These are phyloP conservation scores for Scaptodrosophila lebanonensis DNA, from an alignment of 1,140 invertebrate genomes.

Conservation along the genomic window DNA sequence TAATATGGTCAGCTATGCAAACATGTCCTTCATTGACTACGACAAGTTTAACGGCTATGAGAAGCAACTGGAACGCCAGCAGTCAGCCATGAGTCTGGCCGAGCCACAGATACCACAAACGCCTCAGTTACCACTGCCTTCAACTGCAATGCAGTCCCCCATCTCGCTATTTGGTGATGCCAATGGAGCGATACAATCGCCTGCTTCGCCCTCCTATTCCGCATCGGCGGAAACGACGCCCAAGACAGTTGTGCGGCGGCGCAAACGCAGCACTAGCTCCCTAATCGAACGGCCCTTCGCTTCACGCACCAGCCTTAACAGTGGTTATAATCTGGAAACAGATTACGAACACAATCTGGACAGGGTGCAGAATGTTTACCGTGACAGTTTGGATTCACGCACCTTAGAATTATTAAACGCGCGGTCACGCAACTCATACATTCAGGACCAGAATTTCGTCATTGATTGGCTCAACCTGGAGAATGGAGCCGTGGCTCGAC, in stretches of 20 bases:
- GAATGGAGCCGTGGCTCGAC: slow-evolving; percentile 34
- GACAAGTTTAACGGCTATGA: slow-evolving; percentile 76
- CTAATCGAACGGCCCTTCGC: slow-evolving; percentile 22
- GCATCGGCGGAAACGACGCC: slow-evolving; percentile 38
- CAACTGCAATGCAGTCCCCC: slow-evolving; percentile 16
- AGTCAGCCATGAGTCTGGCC: slow-evolving; percentile 60
- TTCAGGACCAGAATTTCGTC: slow-evolving; percentile 49
- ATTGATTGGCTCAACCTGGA: slow-evolving; percentile 65
- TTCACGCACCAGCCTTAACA: slow-evolving; percentile 39
- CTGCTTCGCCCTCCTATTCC: slow-evolving; percentile 20
- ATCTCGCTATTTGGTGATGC: slow-evolving; percentile 24
- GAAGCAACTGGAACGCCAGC: slow-evolving; percentile 67
- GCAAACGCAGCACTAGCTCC: slow-evolving; percentile 42
- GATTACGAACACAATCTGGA: slow-evolving; percentile 69
- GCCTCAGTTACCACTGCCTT: slow-evolving; percentile 34
- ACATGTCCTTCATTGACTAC: slow-evolving; percentile 76
- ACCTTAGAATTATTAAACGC: slow-evolving; percentile 64
- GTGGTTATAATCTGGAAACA: slow-evolving; percentile 55
- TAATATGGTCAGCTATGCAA: slow-evolving; percentile 76
- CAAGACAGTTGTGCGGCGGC: slow-evolving; percentile 42
- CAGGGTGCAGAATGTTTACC: slow-evolving; percentile 62
- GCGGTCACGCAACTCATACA: slow-evolving; percentile 62
- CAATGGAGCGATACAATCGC: slow-evolving; percentile 16
- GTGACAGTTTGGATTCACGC: slow-evolving; percentile 70
- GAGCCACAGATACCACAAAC: slow-evolving; percentile 27